Evolutionary conservation across 2,797 vertebrate genomes (phyloP), one percentile per base, ranked within the genome.

Genomic region (Microcaecilia unicolor): DNA sequence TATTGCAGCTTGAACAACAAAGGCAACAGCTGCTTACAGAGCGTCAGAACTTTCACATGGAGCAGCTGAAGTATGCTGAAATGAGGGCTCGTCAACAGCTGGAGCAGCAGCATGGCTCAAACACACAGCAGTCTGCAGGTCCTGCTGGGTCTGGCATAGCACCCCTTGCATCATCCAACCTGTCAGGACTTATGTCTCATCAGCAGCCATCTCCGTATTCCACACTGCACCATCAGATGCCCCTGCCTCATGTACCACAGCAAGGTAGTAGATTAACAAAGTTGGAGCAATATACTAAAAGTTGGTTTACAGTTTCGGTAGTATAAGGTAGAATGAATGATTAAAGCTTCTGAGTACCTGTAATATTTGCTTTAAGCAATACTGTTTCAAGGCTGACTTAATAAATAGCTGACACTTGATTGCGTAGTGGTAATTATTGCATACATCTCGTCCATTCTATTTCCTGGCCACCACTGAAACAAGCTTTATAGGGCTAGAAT

Each of bases 41-140:
- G 53, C 84, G 95, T 3, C 93, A 98, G 76, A 92, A 93, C 2
- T 99, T 99, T 71, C 95, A 99, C 88, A 98, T 97, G 94, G 95
- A 99, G 60, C 95, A 99, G 81, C 83, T 99, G n/a, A 95, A 95
- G 14, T 97, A 98, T 0, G 95, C 95, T 0, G 94, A 99, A 57
- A 62, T 99, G 28, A 83, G 95, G 49, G 93, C 95, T 4, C 76
- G 93, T 3, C 95, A 98, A 74, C 95, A 97, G 71, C 89, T 96
- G 84, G 93, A 98, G 58, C 93, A 97, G 66, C 89, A 43, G 68
- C 87, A 84, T 11, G 72, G 61, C 27, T 78, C 71, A 43, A 78
- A 40, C 30, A 62, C 64, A 1, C 73, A 61, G 25, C 82, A 75
- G 41, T 23, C 67, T 2, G 79, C 69, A 55, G 73, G 73, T 61